Conservation (phyloP, 2,797 vertebrate genomes). For the Remorina albescens region DNA sequence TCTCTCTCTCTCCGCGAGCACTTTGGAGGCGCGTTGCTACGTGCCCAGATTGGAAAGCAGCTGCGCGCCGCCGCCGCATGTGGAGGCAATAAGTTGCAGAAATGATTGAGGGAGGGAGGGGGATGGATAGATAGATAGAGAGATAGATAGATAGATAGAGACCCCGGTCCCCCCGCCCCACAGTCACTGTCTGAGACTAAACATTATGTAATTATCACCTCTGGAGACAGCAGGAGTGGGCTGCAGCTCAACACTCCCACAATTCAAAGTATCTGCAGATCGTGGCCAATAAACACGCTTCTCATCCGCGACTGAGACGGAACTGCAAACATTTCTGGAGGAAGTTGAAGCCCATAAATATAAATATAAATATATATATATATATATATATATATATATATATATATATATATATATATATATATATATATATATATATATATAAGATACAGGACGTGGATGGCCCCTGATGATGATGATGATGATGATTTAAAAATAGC, state of each 20-base stretch:
- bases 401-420: too few species aligned
- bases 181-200: constrained; percentile 10
- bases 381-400: too few species aligned
- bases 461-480: not conserved
- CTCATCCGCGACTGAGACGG: not conserved
- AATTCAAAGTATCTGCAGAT: not conserved
- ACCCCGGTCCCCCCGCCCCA: not conserved
- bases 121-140: too few species aligned
- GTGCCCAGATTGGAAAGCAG: constrained; percentile 71
- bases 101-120: constrained; percentile 41
- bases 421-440: too few species aligned
- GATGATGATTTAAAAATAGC: constrained; percentile 12
- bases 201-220: constrained; percentile 36
- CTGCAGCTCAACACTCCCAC: not conserved
- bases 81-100: constrained; percentile 44
- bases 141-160: too few species aligned
- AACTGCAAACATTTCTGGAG: not conserved
- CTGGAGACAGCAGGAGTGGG: constrained; percentile 18
- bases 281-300: not conserved
- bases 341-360: not conserved
- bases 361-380: too few species aligned
- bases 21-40: constrained; percentile 58
- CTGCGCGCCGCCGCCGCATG: constrained; percentile 37
- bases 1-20: constrained; percentile 28
- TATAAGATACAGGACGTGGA: not conserved